Percentiles rank a stretch among this genome's conserved stretches.
These are phyloP conservation scores for Protobothrops mucrosquamatus DNA, from an alignment of 2,113 vertebrate species.

Conservation along the genomic window DNA sequence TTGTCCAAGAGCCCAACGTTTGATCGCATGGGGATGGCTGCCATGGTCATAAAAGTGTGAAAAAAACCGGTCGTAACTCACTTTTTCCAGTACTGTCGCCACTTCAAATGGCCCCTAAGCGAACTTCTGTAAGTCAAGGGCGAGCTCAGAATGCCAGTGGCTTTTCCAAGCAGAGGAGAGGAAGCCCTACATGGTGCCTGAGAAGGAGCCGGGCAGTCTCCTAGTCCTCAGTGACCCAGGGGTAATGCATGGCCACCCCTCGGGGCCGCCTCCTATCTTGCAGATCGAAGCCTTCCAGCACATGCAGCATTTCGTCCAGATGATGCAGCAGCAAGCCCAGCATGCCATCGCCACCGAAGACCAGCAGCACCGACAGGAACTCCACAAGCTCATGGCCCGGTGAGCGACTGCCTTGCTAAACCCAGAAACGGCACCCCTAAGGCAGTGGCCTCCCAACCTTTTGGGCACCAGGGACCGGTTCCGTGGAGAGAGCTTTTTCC, in stretches of 20 bases:
- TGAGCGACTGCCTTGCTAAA: constrained; percentile 54
- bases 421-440: neutral
- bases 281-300: constrained; percentile 98
- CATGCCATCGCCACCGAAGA: constrained; percentile 90
- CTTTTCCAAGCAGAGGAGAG: neutral
- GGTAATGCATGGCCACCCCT: neutral
- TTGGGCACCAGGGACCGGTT: neutral
- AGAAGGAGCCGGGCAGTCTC: neutral
- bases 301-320: constrained; percentile 98
- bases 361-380: constrained; percentile 93
- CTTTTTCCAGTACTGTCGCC: too few relatives aligned
- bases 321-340: constrained; percentile 93
- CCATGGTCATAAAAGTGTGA: too few relatives aligned
- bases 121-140: neutral
- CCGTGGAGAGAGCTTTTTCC: too few relatives aligned
- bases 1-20: too few relatives aligned
- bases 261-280: neutral
- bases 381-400: constrained; percentile 99
- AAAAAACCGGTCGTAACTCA: too few relatives aligned
- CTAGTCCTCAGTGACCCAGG: neutral
- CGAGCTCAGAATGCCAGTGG: neutral
- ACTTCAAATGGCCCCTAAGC: neutral
- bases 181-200: neutral
- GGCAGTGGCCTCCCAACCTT: neutral
- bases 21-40: too few relatives aligned